A percentile compares a stretch with the other conserved stretches of the same genome.
These are phyloP conservation scores for Stratiomys singularior DNA, from an alignment of 2,888 invertebrate genomes.

Conservation along the genomic window DNA sequence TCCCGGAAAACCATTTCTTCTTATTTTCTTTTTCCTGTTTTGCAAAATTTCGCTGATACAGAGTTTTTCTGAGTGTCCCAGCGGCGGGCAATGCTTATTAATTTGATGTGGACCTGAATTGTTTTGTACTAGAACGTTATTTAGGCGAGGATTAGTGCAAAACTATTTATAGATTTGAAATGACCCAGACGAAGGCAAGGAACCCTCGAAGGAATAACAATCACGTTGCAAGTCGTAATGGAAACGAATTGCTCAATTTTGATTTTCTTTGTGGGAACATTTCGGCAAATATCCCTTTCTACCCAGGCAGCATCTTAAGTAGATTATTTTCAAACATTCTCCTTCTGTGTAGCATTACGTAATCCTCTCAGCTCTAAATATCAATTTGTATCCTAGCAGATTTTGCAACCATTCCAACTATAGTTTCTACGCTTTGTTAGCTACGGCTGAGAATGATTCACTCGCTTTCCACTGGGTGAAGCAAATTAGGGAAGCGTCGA, in stretches of 20 bases:
- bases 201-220: neutral
- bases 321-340: conserved; percentile 34
- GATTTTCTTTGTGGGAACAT: conserved; percentile 35
- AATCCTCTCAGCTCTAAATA: conserved; percentile 20
- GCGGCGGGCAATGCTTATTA: neutral
- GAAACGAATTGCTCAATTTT: conserved; percentile 21
- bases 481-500: neutral
- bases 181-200: neutral
- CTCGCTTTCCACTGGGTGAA: neutral
- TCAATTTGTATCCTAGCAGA: conserved; percentile 28
- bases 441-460: neutral
- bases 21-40: neutral
- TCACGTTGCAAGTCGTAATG: neutral
- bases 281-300: neutral
- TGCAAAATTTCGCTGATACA: neutral
- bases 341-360: neutral
- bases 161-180: conserved; percentile 12
- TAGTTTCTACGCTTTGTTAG: neutral
- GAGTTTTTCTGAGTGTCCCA: neutral
- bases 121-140: neutral
- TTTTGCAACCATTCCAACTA: neutral
- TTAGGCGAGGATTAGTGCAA: neutral
- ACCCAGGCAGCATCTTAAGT: neutral
- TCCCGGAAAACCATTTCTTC: neutral
- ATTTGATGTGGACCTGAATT: neutral